Evolutionary conservation across 2,888 invertebrate species (phyloP).

Genomic region (Drosophila gaucha): DNA sequence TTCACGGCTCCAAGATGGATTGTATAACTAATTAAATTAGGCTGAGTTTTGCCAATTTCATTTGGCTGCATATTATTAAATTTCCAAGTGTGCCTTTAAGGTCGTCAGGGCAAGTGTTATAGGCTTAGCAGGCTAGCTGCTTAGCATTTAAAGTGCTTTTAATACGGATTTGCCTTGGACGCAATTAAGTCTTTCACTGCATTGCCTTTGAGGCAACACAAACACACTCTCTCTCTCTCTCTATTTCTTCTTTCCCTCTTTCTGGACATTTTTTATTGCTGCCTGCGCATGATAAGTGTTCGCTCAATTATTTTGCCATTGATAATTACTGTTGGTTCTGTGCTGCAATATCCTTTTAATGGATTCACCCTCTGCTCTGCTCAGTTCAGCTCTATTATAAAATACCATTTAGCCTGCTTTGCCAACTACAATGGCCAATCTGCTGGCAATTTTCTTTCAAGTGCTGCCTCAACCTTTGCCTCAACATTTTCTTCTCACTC

Average conservation of each 20-base stretch:
- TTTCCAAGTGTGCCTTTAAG: slow-evolving; percentile 43
- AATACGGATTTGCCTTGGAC: slow-evolving; percentile 47
- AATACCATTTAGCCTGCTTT: slow-evolving; percentile 46
- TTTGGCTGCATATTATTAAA: slow-evolving; percentile 44
- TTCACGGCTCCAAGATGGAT: slow-evolving; percentile 54
- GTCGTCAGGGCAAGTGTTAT: neutral
- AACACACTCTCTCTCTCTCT: neutral
- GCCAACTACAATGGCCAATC: slow-evolving; percentile 35
- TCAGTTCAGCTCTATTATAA: neutral
- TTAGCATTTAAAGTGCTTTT: slow-evolving; percentile 69
- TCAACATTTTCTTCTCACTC: neutral
- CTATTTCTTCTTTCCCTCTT: neutral
- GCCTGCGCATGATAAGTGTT: slow-evolving; percentile 23
- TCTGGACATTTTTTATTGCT: slow-evolving; percentile 26
- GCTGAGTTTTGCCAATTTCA: slow-evolving; percentile 51
- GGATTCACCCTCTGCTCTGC: slow-evolving; percentile 21
- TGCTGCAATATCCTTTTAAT: slow-evolving; percentile 24
- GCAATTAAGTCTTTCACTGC: slow-evolving; percentile 51
- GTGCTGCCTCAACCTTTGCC: slow-evolving; percentile 4
- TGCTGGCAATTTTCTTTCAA: slow-evolving; percentile 38
- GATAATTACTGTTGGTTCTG: slow-evolving; percentile 55
- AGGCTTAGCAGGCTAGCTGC: slow-evolving; percentile 22
- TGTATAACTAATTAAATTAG: slow-evolving; percentile 67
- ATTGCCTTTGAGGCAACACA: slow-evolving; percentile 14
- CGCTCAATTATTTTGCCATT: slow-evolving; percentile 65